Evolutionary conservation across 1,140 invertebrate genomes (phyloP).

Genomic region (Anthonomus grandis): DNA sequence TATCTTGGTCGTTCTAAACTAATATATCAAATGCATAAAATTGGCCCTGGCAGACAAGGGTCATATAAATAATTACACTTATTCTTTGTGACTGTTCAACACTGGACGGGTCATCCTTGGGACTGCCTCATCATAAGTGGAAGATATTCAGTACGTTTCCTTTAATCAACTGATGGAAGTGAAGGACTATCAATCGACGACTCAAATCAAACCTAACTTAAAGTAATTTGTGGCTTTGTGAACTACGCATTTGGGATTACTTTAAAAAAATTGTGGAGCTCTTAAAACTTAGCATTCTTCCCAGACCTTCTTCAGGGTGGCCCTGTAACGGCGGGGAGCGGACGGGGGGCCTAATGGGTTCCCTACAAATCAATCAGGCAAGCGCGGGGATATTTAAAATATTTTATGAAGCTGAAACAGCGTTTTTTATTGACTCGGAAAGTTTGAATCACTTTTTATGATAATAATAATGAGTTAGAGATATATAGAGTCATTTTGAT

Average conservation of each 20-base stretch:
- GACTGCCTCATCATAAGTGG: neutral
- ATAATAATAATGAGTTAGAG: too few species aligned
- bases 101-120: neutral
- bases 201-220: neutral
- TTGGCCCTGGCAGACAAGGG: too few species aligned
- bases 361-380: slow-evolving; percentile 47
- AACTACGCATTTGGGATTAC: neutral
- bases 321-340: slow-evolving; percentile 34
- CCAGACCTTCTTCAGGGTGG: slow-evolving; percentile 44
- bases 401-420: too few species aligned
- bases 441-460: too few species aligned
- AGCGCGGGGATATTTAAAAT: too few species aligned
- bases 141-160: neutral
- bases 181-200: neutral
- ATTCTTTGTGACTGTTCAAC: too few species aligned
- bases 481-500: too few species aligned
- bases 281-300: slow-evolving; percentile 40
- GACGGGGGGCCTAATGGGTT: slow-evolving; percentile 41
- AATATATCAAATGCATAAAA: too few species aligned
- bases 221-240: neutral
- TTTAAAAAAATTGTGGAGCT: slow-evolving; percentile 20
- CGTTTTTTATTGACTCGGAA: too few species aligned
- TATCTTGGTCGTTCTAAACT: too few species aligned
- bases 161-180: neutral
- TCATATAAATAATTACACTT: too few species aligned